Conservation (phyloP, 2,113 vertebrate species). For the Glaucomys volans region DNA sequence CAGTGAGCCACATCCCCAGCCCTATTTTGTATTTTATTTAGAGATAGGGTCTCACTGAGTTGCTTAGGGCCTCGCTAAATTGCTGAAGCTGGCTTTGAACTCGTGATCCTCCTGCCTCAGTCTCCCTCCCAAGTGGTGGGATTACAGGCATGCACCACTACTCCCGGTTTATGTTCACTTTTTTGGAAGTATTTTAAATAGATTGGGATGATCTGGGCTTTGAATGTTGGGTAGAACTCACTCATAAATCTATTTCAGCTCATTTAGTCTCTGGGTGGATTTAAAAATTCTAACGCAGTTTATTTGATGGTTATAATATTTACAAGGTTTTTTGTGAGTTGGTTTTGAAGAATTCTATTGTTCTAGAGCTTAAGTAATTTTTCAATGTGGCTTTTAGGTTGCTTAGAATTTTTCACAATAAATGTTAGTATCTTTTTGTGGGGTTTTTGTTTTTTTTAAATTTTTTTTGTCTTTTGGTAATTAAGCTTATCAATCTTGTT, state of each 20-base stretch:
- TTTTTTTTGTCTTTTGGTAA: neutral
- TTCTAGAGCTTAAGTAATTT: conserved; percentile 11
- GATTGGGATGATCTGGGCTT: neutral
- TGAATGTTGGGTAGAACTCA: neutral
- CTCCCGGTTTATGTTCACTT: too few species aligned
- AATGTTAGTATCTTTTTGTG: neutral
- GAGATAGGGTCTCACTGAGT: too few species aligned
- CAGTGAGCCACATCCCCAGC: too few species aligned
- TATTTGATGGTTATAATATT: neutral
- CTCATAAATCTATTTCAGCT: neutral
- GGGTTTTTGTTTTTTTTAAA: neutral
- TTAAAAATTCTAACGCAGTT: neutral
- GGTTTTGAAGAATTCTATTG: neutral
- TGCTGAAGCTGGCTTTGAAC: too few species aligned
- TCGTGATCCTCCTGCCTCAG: too few species aligned
- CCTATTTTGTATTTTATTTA: too few species aligned
- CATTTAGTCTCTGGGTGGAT: neutral
- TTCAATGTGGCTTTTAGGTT: neutral
- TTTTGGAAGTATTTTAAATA: neutral
- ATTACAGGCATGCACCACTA: too few species aligned
- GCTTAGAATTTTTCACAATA: neutral
- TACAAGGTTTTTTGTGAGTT: neutral
- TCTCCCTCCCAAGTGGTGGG: too few species aligned
- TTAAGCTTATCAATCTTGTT: neutral
- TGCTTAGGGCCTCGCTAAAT: too few species aligned